These are phyloP conservation scores for Gambusia holbrooki DNA, from an alignment of 2,113 vertebrate genomes.

Conservation along the genomic window DNA sequence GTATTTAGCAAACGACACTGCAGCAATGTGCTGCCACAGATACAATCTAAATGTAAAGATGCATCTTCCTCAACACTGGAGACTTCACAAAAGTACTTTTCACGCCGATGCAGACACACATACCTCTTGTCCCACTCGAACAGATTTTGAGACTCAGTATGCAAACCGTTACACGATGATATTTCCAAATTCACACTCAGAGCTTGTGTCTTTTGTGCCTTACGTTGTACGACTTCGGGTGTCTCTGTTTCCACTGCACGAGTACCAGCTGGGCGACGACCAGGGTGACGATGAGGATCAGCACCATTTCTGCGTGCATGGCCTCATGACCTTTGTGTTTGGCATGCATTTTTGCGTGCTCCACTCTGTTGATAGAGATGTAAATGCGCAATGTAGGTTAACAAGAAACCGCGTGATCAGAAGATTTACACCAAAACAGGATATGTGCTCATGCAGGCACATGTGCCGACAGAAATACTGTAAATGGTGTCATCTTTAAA, in stretches of 20 bases:
- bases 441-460: neutral
- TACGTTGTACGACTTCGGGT: conserved; percentile 97
- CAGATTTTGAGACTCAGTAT: neutral
- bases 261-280: conserved; percentile 94
- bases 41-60: neutral
- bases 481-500: neutral
- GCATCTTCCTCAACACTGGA: neutral
- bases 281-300: conserved; percentile 96
- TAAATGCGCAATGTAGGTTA: conserved; percentile 7
- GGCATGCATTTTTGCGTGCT: conserved; percentile 96
- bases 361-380: conserved; percentile 83
- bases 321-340: conserved; percentile 97
- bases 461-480: neutral
- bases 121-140: neutral
- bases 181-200: neutral
- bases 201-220: conserved; percentile 59
- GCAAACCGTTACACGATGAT: neutral
- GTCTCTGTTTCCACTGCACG: conserved; percentile 98
- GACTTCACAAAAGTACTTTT: too few relatives aligned
- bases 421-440: neutral
- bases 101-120: neutral
- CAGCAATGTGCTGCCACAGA: too few relatives aligned
- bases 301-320: conserved; percentile 99
- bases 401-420: neutral
- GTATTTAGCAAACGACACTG: too few relatives aligned